A percentile compares a stretch with the other conserved stretches of the same genome.
phyloP scores from a whole-genome alignment of 2,113 vertebrate species.

The Notechis scutatus region DNA sequence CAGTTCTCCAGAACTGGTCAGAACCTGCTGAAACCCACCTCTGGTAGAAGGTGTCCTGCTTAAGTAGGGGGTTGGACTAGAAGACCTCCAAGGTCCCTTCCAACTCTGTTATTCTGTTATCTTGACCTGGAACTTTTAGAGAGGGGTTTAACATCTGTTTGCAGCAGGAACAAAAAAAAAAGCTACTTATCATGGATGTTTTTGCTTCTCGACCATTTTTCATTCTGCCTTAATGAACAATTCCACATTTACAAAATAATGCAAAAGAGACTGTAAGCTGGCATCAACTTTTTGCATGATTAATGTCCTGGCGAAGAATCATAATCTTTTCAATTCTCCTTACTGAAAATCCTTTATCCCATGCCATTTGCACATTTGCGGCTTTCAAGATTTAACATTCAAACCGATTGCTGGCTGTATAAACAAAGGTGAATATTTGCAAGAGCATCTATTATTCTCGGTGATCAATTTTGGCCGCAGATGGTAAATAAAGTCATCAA shows the following conservation, averaged over 20 bases:
- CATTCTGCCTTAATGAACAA: not conserved
- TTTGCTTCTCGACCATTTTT: not conserved
- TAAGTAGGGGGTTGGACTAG: not conserved
- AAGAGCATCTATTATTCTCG: not conserved
- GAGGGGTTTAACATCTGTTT: not conserved
- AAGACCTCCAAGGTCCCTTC: not conserved
- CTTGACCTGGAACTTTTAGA: not conserved
- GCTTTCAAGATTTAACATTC: not conserved
- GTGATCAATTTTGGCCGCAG: not conserved
- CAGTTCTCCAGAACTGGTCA: too few relatives aligned
- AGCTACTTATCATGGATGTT: not conserved
- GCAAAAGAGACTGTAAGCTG: not conserved
- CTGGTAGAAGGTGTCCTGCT: not conserved
- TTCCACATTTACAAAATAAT: not conserved
- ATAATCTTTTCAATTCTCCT: not conserved
- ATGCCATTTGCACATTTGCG: not conserved
- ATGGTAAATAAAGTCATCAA: not conserved
- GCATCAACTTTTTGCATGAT: not conserved
- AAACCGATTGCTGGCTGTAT: not conserved
- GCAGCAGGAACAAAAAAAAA: not conserved
- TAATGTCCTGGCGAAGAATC: not conserved
- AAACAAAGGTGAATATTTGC: not conserved
- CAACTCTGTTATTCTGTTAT: not conserved
- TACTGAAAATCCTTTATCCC: not conserved
- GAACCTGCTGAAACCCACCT: too few relatives aligned